Conservation (phyloP, 2,888 invertebrate genomes). For the Drosophila acutilabella region DNA sequence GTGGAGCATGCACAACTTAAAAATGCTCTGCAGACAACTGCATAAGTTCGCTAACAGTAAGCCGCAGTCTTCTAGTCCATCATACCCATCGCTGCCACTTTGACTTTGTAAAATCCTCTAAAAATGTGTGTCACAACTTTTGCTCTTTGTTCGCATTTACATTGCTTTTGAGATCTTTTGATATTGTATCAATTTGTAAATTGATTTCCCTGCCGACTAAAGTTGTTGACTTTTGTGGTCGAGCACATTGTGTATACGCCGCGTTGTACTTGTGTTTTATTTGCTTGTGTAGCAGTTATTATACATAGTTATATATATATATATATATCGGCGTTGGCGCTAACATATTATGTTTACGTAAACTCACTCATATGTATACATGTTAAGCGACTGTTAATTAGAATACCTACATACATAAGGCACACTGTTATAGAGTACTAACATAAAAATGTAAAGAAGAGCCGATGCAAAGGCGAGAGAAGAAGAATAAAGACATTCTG, state of each 20-base stretch:
- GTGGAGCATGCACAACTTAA: background rate
- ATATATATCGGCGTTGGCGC: no score
- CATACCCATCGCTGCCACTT: background rate
- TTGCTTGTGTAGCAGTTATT: no score
- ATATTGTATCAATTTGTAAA: slow-evolving; percentile 21
- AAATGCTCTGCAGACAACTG: background rate
- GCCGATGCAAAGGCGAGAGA: no score
- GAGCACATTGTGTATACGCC: slow-evolving; percentile 51
- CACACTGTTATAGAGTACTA: no score
- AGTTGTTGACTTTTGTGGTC: slow-evolving; percentile 27
- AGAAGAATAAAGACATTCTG: no score
- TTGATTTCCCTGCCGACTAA: slow-evolving; percentile 12
- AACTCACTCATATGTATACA: no score
- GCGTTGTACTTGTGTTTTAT: slow-evolving; percentile 23
- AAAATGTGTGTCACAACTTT: slow-evolving; percentile 23
- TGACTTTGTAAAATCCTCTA: slow-evolving; percentile 2
- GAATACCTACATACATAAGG: no score
- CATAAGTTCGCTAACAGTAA: no score
- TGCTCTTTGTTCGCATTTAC: slow-evolving; percentile 20
- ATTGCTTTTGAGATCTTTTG: slow-evolving; percentile 24
- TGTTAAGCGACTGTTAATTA: no score
- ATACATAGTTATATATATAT: no score
- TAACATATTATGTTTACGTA: no score
- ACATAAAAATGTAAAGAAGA: no score
- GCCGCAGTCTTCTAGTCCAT: background rate